These are phyloP conservation scores for Junonia oenone DNA, from an alignment of 2,888 invertebrate genomes.

Conservation along the genomic window DNA sequence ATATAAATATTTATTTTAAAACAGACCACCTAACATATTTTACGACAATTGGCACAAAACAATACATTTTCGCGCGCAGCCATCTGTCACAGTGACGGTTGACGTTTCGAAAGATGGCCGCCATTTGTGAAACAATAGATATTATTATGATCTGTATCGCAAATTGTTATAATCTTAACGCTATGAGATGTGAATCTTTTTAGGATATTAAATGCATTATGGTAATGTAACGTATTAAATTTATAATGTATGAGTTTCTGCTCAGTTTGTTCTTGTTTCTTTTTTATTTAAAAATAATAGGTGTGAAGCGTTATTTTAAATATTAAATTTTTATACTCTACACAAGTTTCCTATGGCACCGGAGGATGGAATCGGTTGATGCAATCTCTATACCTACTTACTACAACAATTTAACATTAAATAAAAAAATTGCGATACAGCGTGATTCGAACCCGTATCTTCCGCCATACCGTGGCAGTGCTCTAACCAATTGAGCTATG, in stretches of 20 bases:
- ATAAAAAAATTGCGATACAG: too few species aligned
- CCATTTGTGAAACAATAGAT: background rate
- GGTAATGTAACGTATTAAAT: background rate
- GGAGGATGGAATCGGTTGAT: too few species aligned
- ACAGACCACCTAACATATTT: background rate
- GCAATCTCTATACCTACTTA: too few species aligned
- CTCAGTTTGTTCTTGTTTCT: too few species aligned
- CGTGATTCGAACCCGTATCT: too few species aligned
- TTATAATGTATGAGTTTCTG: background rate
- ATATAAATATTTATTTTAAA: background rate
- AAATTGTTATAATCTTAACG: background rate
- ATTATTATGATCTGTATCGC: background rate
- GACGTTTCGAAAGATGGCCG: slow-evolving; percentile 35
- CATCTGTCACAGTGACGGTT: slow-evolving; percentile 33
- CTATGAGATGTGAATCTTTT: background rate
- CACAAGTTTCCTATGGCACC: too few species aligned
- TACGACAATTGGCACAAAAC: background rate
- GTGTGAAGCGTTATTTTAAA: too few species aligned
- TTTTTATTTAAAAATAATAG: too few species aligned
- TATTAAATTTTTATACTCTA: too few species aligned
- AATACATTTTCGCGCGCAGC: slow-evolving; percentile 35
- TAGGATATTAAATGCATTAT: background rate
- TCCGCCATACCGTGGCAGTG: too few species aligned
- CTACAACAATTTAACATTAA: too few species aligned
- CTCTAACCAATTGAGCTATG: too few species aligned